A percentile compares a stretch with the other conserved stretches of the same genome.
Conservation (phyloP, 1,140 invertebrate species). For the Notospermus geniculatus region DNA sequence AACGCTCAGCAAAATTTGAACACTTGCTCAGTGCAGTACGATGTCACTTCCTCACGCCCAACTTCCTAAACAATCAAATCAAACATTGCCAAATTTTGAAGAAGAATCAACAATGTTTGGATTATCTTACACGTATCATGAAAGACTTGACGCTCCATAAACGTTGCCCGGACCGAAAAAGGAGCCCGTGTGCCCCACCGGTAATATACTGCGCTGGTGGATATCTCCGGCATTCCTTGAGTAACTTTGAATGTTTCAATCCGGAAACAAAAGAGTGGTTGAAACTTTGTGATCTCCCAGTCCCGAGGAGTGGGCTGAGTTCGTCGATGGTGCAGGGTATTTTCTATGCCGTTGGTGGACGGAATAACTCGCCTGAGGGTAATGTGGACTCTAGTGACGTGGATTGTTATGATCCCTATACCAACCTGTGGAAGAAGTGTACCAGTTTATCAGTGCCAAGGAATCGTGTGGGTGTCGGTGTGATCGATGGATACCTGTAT, state of each 20-base stretch:
- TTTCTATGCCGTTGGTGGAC: slow-evolving; percentile 87
- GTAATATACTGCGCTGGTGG: slow-evolving; percentile 89
- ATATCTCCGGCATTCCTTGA: slow-evolving; percentile 80
- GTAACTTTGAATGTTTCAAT: slow-evolving; percentile 83
- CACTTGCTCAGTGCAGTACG: slow-evolving; percentile 81
- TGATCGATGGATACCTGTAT: slow-evolving; percentile 85
- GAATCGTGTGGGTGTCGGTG: slow-evolving; percentile 85
- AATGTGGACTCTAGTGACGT: slow-evolving; percentile 74
- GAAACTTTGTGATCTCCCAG: slow-evolving; percentile 72
- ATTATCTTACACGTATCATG: slow-evolving; percentile 86
- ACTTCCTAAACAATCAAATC: slow-evolving; percentile 87
- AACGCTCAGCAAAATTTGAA: slow-evolving; percentile 78
- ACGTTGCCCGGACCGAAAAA: slow-evolving; percentile 40
- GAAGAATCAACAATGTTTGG: slow-evolving; percentile 79
- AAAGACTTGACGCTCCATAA: slow-evolving; percentile 62
- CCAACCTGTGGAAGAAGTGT: slow-evolving; percentile 59
- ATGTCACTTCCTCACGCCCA: slow-evolving; percentile 87
- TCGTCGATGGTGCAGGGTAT: slow-evolving; percentile 63
- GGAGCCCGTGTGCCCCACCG: slow-evolving; percentile 45
- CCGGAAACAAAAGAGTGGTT: slow-evolving; percentile 81
- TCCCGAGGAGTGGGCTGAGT: slow-evolving; percentile 79
- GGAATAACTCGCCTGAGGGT: slow-evolving; percentile 78
- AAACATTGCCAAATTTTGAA: slow-evolving; percentile 80
- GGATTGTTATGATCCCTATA: slow-evolving; percentile 75
- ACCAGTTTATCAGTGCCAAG: slow-evolving; percentile 75